A percentile compares a stretch with the other conserved stretches of the same genome.
Evolutionary conservation across 2,797 vertebrate species (phyloP).

Genomic region (Rachycentron canadum): DNA sequence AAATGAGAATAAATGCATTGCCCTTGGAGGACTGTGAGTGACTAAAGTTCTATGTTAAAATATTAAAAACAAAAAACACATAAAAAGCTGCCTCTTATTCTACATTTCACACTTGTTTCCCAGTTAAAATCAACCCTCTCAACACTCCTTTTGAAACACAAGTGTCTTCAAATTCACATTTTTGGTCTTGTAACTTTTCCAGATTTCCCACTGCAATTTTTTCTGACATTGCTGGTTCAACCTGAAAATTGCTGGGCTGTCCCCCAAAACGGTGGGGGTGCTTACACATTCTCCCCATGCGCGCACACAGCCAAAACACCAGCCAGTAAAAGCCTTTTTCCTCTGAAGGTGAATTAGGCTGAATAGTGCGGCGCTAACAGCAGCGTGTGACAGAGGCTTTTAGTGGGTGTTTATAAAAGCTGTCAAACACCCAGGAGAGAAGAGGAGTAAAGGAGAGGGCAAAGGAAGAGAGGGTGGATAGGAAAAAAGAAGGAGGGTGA

Average conservation of each 20-base stretch:
- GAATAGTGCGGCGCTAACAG: conserved; percentile 36
- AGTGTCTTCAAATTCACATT: conserved; percentile 13
- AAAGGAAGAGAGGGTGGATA: conserved; percentile 7
- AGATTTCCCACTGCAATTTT: conserved; percentile 32
- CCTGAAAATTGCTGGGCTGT: conserved; percentile 29
- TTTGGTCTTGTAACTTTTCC: conserved; percentile 17
- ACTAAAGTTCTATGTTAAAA: not conserved
- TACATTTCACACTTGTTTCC: not conserved
- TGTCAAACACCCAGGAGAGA: conserved; percentile 56
- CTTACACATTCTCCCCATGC: conserved; percentile 44
- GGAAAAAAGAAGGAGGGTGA: not conserved
- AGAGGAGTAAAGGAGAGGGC: conserved; percentile 38
- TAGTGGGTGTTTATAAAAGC: conserved; percentile 67
- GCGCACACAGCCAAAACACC: conserved; percentile 41
- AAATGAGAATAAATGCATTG: not conserved
- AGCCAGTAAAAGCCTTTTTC: conserved; percentile 61
- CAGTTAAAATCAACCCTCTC: not conserved
- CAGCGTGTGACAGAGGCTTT: conserved; percentile 59
- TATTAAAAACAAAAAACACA: not conserved
- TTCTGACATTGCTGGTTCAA: conserved; percentile 36
- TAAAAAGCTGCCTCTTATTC: not conserved
- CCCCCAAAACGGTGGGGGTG: conserved; percentile 27
- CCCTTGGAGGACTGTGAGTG: not conserved
- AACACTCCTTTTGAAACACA: not conserved
- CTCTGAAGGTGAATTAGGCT: conserved; percentile 59